Evolutionary conservation across 2,888 invertebrate species (phyloP), one percentile per base, ranked within the genome.

Genomic region (Drosophila atroscutellata): DNA sequence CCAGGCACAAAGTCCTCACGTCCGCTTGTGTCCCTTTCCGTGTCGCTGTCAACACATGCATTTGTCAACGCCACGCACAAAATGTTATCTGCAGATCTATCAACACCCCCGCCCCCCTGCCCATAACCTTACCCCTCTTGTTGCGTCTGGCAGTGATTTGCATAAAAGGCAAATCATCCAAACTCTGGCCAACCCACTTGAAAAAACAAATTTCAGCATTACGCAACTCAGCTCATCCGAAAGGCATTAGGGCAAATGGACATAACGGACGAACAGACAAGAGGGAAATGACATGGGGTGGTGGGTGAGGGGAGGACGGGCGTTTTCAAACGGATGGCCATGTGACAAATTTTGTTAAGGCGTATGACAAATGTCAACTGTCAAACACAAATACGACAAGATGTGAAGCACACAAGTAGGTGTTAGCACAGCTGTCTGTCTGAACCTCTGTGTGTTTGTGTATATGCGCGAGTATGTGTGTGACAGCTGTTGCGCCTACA

Each of bases 291-390:
- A 11, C 26, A 7, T 13, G 2, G 24, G 49, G 34, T 11, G 2
- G 28, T 34, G 49, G 28, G n/a, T 34, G 0, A 15, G 2, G 13
- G 13, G 6, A n/a, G 32, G 36, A 1, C 18, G 7, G 7, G 20
- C 7, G 20, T 45, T 45, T 24, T 45, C 45, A 15, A 62, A 37
- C 64, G 75, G 64, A 45, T 68, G 64, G 73, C 69, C 80, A 72
- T 86, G 75, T 86, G 83, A 86, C 90, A 86, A 82, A 89, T 85
- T 87, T 88, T 82, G 86, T 85, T 83, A 80, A 87, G 85, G 83
- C 86, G 78, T 83, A 83, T 87, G 90, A 90, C 87, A 90, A 87
- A 87, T 87, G 87, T 89, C 90, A 87, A 86, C 86, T 88, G 90
- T 90, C 90, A 86, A 81, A 79, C 55, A 80, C 90, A 86, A 88